Conservation (phyloP, 1,140 invertebrate species). For the Lepidotrigona ventralis region DNA sequence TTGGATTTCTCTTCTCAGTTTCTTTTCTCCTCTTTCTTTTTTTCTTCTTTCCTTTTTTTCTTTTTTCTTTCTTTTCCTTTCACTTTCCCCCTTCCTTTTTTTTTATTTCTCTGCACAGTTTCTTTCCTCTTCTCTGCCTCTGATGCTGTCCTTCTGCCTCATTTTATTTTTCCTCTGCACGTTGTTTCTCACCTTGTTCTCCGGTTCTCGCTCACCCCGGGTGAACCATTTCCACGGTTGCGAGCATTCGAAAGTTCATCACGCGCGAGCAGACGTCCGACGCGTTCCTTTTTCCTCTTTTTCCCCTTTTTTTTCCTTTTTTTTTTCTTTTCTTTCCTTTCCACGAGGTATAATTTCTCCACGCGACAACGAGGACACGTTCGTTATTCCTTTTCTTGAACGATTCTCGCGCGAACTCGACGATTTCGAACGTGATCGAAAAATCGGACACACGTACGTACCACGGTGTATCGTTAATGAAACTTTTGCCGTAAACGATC, state of each 20-base stretch:
- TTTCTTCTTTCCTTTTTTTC: not conserved
- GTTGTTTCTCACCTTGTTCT: not conserved
- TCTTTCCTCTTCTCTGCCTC: not conserved
- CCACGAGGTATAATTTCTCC: not conserved
- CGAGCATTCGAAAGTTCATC: conserved; percentile 35
- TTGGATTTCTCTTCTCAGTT: conserved; percentile 27
- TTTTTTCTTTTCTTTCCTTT: not conserved
- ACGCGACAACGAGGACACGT: not conserved
- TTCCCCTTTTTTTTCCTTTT: not conserved
- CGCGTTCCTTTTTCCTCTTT: conserved; percentile 25
- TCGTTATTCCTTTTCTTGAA: too few species aligned
- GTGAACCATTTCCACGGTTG: not conserved
- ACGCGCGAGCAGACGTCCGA: conserved; percentile 9
- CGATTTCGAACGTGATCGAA: not conserved
- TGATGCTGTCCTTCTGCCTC: not conserved
- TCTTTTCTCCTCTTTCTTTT: conserved; percentile 3
- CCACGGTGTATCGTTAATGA: not conserved
- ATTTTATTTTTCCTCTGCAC: not conserved
- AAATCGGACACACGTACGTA: not conserved
- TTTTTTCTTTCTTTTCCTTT: not conserved
- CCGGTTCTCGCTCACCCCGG: not conserved
- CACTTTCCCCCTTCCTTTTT: not conserved
- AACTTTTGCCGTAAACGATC: not conserved
- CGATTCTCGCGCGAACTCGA: too few species aligned
- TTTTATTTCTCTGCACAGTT: not conserved